Evolutionary conservation across 30 jellyfish, hydroid and myxozoan genomes (phyloP), one percentile per base, ranked within the genome.

Genomic region (Chironex yamaguchii): DNA sequence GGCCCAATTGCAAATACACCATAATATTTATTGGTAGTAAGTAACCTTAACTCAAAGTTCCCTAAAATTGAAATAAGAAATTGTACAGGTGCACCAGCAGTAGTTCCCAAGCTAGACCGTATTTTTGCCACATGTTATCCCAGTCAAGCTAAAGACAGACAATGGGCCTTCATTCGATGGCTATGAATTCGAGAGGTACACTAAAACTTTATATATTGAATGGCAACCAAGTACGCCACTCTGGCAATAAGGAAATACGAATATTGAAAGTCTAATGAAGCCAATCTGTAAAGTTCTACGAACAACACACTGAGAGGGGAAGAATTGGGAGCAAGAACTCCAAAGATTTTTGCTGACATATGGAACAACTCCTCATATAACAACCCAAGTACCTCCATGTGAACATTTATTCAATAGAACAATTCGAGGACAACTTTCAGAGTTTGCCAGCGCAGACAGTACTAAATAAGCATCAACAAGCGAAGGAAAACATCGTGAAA

Each of bases 101-200:
- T 50, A 20, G 52, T 85, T 62, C 91, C 87, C 1, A 51, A 53
- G 22, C n/a, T 68, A 2, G 85, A 68, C 81, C n/a, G 49, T 0
- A 68, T 68, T 17, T 42, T 86, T 29, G 86, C 87, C 28, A 65
- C 80, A 64, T 27, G 87, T 91, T 22, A 87, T 66, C n/a, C 91
- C 87, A 14, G 71, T 25, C n/a, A 32, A 34, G 22, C 52, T 88
- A 26, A 71, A 24, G 12, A 36, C 77, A 21, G 94, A 78, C 58
- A 88, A 79, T 62, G 87, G 96, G 66, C 96, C 96, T 34, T 87
- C 96, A 42, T 75, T 64, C 50, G 42, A 76, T 31, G 91, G 90
- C 32, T 34, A 53, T 33, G 96, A 84, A n/a, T 69, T 84, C 78
- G 51, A 68, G 67, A 29, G 72, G 1, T 84, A 62, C 71, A 51